Base-by-base conservation (phyloP, 2,797 vertebrate species). In the Sebastes nivosus region DNA sequence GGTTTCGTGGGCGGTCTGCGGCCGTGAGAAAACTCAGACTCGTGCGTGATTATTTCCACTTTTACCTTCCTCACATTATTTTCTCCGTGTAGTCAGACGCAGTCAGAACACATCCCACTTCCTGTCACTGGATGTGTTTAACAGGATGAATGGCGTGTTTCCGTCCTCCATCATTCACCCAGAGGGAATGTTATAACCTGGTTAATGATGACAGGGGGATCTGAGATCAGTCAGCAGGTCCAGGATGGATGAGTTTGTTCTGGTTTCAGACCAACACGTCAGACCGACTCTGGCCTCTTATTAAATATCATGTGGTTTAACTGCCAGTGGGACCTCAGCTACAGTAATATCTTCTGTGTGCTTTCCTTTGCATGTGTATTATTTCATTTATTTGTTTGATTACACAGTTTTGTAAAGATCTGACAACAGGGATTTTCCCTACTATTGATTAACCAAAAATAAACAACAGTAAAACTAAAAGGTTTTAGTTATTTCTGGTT, bases 31-130 rank as follows among this genome's bases (percentile, higher is more conserved):
- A 80, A 75, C 63, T 85, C 68, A 60, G 70, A 73, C 24, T 42
- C 3, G 50, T 42, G 68, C 30, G 79, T 88, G 67, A 88, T 84
- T 84, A 69, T 89, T 87, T 86, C 77, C 87, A 80, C 73, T 66
- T 71, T 80, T 54, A 70, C 78, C 75, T 65, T 67, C 72, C 52
- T 79, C 34, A 55, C 55, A 82, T 67, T 25, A 77, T 77, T 82
- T 82, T 69, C 64, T 74, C 64, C 58, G 6, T 10, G 22, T 8
- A 2, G 20, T 76, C 69, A 2, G 55, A 55, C 68, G 9, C 69
- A 74, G 74, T 70, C 67, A 30, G 58, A 11, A 46, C 4, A 64
- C 58, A 65, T 59, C 65, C 79, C 22, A 0, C 55, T 24, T 73
- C 64, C 78, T 55, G 78, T 46, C 38, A 16, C 38, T 42, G 38